phyloP scores from a whole-genome alignment of 2,797 vertebrate species.

The Dallia pectoralis region DNA sequence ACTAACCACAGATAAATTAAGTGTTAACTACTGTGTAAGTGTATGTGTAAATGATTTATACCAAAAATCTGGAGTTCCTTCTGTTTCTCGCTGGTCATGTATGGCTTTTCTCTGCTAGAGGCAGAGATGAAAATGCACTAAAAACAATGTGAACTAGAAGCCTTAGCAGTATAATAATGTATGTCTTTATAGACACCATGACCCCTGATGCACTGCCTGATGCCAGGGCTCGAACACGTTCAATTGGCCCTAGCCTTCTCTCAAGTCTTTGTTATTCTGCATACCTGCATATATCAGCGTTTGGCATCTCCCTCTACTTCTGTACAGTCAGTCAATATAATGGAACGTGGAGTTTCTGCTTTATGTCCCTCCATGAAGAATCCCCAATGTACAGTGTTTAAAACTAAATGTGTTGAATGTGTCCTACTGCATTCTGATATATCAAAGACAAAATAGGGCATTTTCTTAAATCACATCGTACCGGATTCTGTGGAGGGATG shows the following conservation, averaged over 20 bases:
- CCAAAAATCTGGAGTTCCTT: too few relatives aligned
- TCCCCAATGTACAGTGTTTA: neutral
- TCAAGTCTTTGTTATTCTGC: neutral
- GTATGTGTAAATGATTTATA: too few relatives aligned
- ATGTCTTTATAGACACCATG: neutral
- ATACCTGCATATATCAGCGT: neutral
- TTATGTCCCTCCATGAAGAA: neutral
- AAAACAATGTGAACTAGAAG: too few relatives aligned
- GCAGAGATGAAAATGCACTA: too few relatives aligned
- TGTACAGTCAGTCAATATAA: neutral
- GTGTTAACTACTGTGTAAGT: too few relatives aligned
- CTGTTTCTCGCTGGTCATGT: too few relatives aligned
- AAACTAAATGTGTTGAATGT: neutral
- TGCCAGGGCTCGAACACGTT: neutral
- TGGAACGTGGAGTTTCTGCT: neutral
- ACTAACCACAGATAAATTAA: too few relatives aligned
- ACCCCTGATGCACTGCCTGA: neutral
- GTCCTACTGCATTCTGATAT: neutral
- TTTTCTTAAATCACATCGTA: neutral
- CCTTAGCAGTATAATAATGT: too few relatives aligned
- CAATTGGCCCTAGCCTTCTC: neutral
- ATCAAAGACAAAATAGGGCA: neutral
- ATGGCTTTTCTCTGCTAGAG: too few relatives aligned
- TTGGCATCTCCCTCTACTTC: neutral
- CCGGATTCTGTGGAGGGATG: conserved; percentile 51